A percentile compares a stretch with the other conserved stretches of the same genome.
phyloP scores from a whole-genome alignment of 2,888 invertebrate genomes.

The Sinopyrophorus schimmeli region DNA sequence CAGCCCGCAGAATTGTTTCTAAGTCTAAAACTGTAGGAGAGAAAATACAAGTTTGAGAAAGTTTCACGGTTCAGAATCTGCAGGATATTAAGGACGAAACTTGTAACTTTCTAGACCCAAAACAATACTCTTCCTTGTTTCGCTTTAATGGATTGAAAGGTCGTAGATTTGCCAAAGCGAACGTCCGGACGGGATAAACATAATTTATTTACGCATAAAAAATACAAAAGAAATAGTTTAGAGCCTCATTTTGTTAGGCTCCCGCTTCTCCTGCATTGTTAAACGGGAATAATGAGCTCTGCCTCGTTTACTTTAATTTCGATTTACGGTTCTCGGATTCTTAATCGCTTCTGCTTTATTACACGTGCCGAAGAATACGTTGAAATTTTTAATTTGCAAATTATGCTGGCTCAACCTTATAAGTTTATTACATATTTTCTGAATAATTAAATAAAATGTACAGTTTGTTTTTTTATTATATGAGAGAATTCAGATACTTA shows the following conservation, averaged over 20 bases:
- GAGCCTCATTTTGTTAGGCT: conserved; percentile 11
- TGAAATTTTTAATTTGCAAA: no score
- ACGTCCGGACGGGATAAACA: no score
- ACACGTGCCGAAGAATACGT: conserved; percentile 8
- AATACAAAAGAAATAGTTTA: no score
- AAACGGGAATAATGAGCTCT: conserved; percentile 31
- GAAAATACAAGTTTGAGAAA: conserved; percentile 29
- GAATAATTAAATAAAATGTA: no score
- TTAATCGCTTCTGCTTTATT: conserved; percentile 15
- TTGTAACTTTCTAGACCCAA: conserved; percentile 25
- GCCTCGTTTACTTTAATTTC: conserved; percentile 22
- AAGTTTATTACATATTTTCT: no score
- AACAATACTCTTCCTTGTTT: conserved; percentile 23
- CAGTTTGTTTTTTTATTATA: no score
- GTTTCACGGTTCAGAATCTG: conserved; percentile 29
- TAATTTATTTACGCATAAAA: no score
- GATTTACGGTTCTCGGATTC: conserved; percentile 24
- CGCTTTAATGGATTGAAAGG: conserved; percentile 27
- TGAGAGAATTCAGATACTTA: no score
- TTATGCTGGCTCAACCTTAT: no score
- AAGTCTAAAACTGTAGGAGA: conserved; percentile 30
- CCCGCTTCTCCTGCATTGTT: conserved; percentile 31
- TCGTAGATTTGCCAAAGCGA: conserved; percentile 14
- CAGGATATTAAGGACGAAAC: conserved; percentile 28
- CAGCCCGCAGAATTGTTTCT: conserved; percentile 30